Percentiles rank a stretch among this genome's conserved stretches.
These are phyloP conservation scores for Lagria hirta DNA, from an alignment of 2,888 invertebrate genomes.

Conservation along the genomic window DNA sequence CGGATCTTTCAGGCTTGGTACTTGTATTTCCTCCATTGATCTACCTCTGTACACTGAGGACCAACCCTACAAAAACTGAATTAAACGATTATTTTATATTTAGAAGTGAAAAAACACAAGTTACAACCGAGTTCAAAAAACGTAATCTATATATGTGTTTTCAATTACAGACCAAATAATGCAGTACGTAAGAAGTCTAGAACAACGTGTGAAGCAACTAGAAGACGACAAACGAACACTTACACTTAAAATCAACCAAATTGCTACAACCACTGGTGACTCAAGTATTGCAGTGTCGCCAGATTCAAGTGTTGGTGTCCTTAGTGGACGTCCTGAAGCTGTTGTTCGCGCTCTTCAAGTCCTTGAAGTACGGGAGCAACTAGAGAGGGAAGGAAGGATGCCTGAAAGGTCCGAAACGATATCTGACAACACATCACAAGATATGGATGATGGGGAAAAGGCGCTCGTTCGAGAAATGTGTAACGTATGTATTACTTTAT, in stretches of 20 bases:
- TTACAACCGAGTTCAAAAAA: too few species aligned
- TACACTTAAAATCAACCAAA: constrained; percentile 56
- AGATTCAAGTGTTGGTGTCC: constrained; percentile 49
- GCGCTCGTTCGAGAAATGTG: constrained; percentile 95
- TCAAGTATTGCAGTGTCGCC: constrained; percentile 46
- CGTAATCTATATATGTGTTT: too few species aligned
- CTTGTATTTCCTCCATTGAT: too few species aligned
- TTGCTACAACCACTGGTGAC: constrained; percentile 55
- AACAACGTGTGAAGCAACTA: constrained; percentile 79
- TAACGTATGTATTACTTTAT: constrained; percentile 64
- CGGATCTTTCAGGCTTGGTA: too few species aligned
- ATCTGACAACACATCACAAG: constrained; percentile 56
- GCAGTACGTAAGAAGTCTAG: constrained; percentile 88
- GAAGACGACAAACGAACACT: constrained; percentile 76
- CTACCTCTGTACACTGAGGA: too few species aligned
- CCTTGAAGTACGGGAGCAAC: constrained; percentile 86
- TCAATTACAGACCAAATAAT: constrained; percentile 73
- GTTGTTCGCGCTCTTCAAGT: constrained; percentile 83
- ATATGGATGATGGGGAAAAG: constrained; percentile 84
- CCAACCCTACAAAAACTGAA: too few species aligned
- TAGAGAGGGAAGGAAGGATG: constrained; percentile 64
- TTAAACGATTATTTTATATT: too few species aligned
- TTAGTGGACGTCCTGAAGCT: constrained; percentile 81
- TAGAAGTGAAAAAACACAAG: too few species aligned
- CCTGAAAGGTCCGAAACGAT: constrained; percentile 39